Conservation (phyloP, 2,113 vertebrate genomes). For the Rafetus swinhoei region DNA sequence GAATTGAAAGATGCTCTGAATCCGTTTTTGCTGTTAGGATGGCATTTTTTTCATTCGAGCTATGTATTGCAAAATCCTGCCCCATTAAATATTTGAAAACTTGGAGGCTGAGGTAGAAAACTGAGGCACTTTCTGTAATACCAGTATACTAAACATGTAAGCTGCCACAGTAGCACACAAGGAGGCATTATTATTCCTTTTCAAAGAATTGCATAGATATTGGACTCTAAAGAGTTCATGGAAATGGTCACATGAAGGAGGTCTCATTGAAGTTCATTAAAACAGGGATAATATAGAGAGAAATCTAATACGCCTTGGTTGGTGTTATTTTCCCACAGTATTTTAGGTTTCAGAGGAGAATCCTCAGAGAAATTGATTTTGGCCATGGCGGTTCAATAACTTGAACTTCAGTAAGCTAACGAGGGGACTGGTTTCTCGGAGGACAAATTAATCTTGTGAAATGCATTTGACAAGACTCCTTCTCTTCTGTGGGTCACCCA, state of each 20-base stretch:
- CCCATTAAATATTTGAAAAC: constrained; percentile 9
- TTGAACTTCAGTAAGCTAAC: background rate
- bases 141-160: background rate
- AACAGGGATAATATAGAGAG: background rate
- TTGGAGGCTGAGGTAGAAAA: background rate
- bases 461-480: background rate
- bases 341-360: background rate
- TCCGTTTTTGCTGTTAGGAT: constrained; percentile 10
- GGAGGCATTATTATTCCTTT: background rate
- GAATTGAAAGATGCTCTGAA: constrained; percentile 2
- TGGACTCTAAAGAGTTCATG: constrained; percentile 3
- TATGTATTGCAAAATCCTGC: background rate
- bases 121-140: background rate
- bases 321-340: background rate
- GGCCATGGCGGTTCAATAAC: background rate
- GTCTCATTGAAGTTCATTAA: background rate
- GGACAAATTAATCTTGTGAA: background rate
- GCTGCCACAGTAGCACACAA: background rate
- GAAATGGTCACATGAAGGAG: background rate
- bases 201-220: background rate
- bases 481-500: background rate
- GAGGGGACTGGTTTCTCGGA: background rate
- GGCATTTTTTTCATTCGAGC: background rate
- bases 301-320: background rate
- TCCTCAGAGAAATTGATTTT: background rate